Conservation (phyloP, 2,797 vertebrate genomes). For the Mus caroli region DNA sequence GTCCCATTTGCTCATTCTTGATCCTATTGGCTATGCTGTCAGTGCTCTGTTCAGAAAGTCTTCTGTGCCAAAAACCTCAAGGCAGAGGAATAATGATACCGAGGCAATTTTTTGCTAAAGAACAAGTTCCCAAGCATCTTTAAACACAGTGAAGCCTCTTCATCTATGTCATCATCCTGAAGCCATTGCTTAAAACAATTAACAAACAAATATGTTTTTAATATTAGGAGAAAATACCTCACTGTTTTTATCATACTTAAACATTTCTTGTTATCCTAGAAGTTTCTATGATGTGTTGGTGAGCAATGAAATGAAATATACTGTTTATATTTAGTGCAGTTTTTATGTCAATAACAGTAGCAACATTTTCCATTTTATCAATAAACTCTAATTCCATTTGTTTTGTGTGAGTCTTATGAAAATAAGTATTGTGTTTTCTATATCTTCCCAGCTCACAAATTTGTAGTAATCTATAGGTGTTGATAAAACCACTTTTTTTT, state of each 20-base stretch:
- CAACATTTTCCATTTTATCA: not conserved
- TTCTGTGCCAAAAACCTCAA: not conserved
- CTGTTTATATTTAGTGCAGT: not conserved
- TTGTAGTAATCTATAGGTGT: not conserved
- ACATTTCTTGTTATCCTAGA: not conserved
- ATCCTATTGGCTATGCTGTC: not conserved
- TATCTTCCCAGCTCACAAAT: not conserved
- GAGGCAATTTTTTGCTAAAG: not conserved
- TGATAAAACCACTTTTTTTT: not conserved
- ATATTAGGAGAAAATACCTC: not conserved
- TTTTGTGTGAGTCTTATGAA: not conserved
- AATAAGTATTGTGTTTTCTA: not conserved
- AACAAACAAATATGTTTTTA: not conserved
- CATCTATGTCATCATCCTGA: not conserved
- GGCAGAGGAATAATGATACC: not conserved
- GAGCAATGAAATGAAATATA: not conserved
- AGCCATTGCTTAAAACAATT: not conserved
- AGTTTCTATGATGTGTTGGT: not conserved
- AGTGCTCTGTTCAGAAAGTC: not conserved
- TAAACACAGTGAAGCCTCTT: not conserved
- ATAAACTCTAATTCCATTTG: not conserved
- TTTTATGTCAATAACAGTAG: not conserved
- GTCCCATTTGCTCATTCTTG: not conserved
- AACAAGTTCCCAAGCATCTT: not conserved
- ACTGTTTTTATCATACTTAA: not conserved